These are phyloP conservation scores for Phoxinus phoxinus DNA, from an alignment of 2,113 vertebrate genomes.

Conservation along the genomic window DNA sequence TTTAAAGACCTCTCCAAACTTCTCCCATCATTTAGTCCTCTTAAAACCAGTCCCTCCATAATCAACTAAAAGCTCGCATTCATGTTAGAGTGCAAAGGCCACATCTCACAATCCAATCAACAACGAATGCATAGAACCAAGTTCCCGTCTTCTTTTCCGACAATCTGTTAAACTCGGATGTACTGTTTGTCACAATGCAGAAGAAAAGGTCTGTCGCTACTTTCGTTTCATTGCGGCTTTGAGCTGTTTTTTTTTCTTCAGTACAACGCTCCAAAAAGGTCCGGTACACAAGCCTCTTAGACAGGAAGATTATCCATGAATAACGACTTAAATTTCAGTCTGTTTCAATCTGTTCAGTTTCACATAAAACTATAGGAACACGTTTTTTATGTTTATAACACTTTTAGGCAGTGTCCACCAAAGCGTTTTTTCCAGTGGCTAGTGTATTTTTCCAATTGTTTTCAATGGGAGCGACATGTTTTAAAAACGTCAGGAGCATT, in stretches of 20 bases:
- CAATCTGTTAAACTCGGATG: not conserved
- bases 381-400: too few species aligned
- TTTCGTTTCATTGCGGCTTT: not conserved
- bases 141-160: not conserved
- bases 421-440: too few species aligned
- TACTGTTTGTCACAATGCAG: not conserved
- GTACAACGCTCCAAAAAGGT: not conserved
- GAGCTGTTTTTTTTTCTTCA: not conserved
- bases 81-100: not conserved
- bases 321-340: not conserved
- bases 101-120: not conserved
- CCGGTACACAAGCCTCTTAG: not conserved
- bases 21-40: not conserved
- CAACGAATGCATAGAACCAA: not conserved
- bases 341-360: too few species aligned
- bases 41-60: not conserved
- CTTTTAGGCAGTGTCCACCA: too few species aligned
- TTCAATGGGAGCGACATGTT: too few species aligned
- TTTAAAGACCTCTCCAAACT: not conserved
- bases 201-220: not conserved
- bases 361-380: too few species aligned
- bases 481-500: too few species aligned
- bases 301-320: not conserved
- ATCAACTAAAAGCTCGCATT: not conserved
- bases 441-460: too few species aligned